These are phyloP conservation scores for Percopsis omiscomaycus DNA, from an alignment of 2,797 vertebrate genomes.

Conservation along the genomic window DNA sequence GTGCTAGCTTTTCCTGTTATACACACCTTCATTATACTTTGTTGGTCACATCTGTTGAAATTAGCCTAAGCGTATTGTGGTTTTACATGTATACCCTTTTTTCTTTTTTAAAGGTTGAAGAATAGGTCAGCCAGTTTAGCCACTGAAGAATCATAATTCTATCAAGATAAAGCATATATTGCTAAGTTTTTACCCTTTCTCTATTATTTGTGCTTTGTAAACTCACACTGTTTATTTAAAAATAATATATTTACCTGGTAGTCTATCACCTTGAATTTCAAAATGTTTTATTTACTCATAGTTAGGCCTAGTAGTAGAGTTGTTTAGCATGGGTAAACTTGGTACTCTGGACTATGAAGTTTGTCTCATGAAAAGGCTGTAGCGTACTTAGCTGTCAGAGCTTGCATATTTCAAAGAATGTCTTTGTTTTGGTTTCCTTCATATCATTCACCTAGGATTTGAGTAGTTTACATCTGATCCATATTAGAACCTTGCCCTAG, in stretches of 20 bases:
- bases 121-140: constrained; percentile 19
- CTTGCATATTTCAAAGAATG: too few relatives aligned
- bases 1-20: constrained; percentile 24
- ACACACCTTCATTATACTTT: constrained; percentile 18
- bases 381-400: background rate
- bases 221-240: background rate
- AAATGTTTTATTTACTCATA: background rate
- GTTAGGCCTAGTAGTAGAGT: background rate
- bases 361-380: constrained; percentile 8
- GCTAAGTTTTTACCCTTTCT: constrained; percentile 5
- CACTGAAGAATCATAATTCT: background rate
- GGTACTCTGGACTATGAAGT: background rate
- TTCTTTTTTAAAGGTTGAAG: constrained; percentile 7
- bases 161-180: constrained; percentile 36
- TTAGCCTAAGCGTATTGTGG: background rate
- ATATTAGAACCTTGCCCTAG: background rate
- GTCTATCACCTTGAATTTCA: background rate
- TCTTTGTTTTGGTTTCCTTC: background rate
- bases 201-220: background rate
- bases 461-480: constrained; percentile 5
- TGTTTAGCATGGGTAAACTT: constrained; percentile 11
- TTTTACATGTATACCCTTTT: background rate
- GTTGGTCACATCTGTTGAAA: background rate
- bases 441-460: background rate
- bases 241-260: background rate